A percentile compares a stretch with the other conserved stretches of the same genome.
phyloP scores from a whole-genome alignment of 2,113 vertebrate genomes.

The Serinus canaria region DNA sequence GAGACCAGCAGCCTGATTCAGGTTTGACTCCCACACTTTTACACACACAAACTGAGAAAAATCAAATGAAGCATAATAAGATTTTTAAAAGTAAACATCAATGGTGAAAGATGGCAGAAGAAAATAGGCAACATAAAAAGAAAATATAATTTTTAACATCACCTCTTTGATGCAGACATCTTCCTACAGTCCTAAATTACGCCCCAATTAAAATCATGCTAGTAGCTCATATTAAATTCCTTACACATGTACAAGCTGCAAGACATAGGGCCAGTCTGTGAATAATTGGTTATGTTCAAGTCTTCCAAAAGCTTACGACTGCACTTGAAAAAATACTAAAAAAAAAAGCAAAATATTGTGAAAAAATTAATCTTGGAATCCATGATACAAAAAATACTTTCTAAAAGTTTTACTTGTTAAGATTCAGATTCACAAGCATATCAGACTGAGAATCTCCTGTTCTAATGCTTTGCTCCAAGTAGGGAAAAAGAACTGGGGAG shows the following conservation, averaged over 20 bases:
- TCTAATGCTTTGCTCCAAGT: background rate
- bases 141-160: background rate
- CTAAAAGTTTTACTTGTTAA: background rate
- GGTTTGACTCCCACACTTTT: background rate
- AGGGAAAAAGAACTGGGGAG: background rate
- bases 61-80: background rate
- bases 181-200: background rate
- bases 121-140: background rate
- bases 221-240: background rate
- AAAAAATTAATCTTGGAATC: background rate
- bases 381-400: background rate
- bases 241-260: background rate
- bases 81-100: background rate
- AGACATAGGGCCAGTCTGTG: background rate
- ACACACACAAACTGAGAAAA: background rate
- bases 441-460: background rate
- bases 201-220: background rate
- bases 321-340: background rate
- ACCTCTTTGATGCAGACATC: background rate
- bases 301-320: background rate
- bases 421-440: background rate
- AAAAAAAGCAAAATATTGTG: background rate
- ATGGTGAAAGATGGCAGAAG: background rate
- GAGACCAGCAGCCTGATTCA: background rate
- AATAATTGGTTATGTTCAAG: background rate